Evolutionary conservation across 2,888 invertebrate genomes (phyloP).

Genomic region (Pseudococcus longispinus): DNA sequence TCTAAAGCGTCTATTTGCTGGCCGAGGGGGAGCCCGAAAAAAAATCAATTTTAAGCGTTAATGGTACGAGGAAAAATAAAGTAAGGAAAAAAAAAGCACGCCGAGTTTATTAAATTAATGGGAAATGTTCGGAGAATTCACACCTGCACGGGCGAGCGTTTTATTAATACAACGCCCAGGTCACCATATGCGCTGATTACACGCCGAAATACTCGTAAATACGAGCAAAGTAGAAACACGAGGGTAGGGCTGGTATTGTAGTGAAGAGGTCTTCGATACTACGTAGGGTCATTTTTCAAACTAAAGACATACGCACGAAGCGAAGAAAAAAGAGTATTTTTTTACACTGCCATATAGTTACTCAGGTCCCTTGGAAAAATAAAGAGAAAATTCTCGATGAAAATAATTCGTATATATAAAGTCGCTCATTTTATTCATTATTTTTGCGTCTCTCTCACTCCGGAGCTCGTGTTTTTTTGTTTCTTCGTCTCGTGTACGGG

Average conservation of each 20-base stretch:
- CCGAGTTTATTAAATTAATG: conserved; percentile 56
- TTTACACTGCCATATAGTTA: neutral
- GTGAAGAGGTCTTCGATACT: neutral
- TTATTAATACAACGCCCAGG: conserved; percentile 48
- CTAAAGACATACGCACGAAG: neutral
- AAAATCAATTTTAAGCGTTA: conserved; percentile 50
- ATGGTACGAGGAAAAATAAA: conserved; percentile 58
- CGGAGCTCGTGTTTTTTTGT: neutral
- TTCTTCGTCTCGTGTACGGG: neutral
- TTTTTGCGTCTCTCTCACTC: conserved; percentile 24
- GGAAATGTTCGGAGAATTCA: conserved; percentile 55
- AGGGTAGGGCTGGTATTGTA: neutral
- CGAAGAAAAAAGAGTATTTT: neutral
- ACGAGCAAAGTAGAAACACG: neutral
- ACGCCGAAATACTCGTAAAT: conserved; percentile 34
- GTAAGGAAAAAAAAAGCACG: conserved; percentile 44
- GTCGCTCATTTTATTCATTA: conserved; percentile 35
- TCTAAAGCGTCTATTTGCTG: neutral
- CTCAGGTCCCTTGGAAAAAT: neutral
- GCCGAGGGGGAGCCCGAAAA: neutral
- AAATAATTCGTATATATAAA: neutral
- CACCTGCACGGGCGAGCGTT: conserved; percentile 53
- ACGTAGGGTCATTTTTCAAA: conserved; percentile 40
- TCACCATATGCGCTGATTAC: conserved; percentile 52
- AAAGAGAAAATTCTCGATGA: neutral